A percentile compares a stretch with the other conserved stretches of the same genome.
These are phyloP conservation scores for Euleptes europaea DNA, from an alignment of 2,113 vertebrate genomes.

Conservation along the genomic window DNA sequence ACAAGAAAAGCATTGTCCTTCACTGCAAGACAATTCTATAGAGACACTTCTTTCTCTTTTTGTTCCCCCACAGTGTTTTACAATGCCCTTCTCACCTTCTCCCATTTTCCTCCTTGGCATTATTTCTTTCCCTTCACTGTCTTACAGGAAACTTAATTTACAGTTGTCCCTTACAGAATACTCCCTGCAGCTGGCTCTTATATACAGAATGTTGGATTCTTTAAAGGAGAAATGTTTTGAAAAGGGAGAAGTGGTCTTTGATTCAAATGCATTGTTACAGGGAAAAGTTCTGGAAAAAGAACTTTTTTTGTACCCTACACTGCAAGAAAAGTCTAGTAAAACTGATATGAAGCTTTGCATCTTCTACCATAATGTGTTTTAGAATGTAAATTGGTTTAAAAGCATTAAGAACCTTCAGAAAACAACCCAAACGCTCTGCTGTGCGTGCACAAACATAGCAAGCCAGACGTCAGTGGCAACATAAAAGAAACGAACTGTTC, in stretches of 20 bases:
- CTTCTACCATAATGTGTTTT: neutral
- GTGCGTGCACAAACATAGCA: neutral
- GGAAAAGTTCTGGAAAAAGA: neutral
- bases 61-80: neutral
- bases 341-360: neutral
- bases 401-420: neutral
- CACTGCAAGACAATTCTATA: neutral
- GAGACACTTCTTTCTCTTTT: neutral
- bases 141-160: neutral
- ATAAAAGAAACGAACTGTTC: neutral
- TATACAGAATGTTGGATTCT: neutral
- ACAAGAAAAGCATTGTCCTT: neutral
- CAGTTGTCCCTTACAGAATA: neutral
- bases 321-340: neutral
- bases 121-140: neutral
- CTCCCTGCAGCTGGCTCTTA: neutral
- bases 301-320: neutral
- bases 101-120: neutral
- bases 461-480: neutral
- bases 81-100: neutral
- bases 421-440: neutral
- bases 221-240: neutral
- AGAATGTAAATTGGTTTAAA: neutral
- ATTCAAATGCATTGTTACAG: neutral
- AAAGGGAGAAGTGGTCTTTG: neutral